Conservation (phyloP, 2,888 invertebrate genomes). For the Rosalia funebris region DNA sequence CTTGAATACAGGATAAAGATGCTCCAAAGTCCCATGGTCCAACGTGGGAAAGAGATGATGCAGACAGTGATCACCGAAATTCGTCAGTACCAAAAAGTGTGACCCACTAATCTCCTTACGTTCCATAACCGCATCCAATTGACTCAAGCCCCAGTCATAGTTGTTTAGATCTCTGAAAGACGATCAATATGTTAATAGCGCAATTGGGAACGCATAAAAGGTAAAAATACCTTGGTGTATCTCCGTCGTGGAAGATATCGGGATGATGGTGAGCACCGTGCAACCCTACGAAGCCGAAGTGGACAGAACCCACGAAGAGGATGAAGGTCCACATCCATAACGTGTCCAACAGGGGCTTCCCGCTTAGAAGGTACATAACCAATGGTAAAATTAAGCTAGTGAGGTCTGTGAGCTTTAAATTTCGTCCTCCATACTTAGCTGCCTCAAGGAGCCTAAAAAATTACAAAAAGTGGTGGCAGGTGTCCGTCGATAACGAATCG, state of each 20-base stretch:
- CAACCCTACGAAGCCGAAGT: conserved; percentile 73
- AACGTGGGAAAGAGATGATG: conserved; percentile 87
- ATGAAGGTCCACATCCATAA: conserved; percentile 72
- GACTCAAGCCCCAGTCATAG: conserved; percentile 82
- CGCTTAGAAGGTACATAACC: conserved; percentile 61
- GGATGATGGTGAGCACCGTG: conserved; percentile 86
- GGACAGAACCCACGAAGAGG: conserved; percentile 69
- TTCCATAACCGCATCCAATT: conserved; percentile 80
- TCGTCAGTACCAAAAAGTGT: conserved; percentile 75
- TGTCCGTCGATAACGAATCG: too few species aligned
- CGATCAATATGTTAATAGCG: background rate
- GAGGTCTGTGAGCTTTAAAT: conserved; percentile 55
- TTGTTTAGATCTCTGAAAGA: conserved; percentile 61
- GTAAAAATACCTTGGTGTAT: conserved; percentile 69
- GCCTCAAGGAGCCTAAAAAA: conserved; percentile 42
- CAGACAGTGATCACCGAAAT: conserved; percentile 82
- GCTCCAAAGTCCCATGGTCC: conserved; percentile 78
- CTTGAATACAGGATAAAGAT: conserved; percentile 72
- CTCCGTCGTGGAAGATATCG: conserved; percentile 82
- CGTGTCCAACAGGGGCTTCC: conserved; percentile 54
- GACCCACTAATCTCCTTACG: conserved; percentile 75
- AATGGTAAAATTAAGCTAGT: conserved; percentile 63
- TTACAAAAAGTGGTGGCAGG: too few species aligned
- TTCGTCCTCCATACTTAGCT: conserved; percentile 35
- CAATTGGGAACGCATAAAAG: background rate